A percentile compares a stretch with the other conserved stretches of the same genome.
These are phyloP conservation scores for Agapostemon virescens DNA, from an alignment of 2,888 invertebrate species.

Conservation along the genomic window DNA sequence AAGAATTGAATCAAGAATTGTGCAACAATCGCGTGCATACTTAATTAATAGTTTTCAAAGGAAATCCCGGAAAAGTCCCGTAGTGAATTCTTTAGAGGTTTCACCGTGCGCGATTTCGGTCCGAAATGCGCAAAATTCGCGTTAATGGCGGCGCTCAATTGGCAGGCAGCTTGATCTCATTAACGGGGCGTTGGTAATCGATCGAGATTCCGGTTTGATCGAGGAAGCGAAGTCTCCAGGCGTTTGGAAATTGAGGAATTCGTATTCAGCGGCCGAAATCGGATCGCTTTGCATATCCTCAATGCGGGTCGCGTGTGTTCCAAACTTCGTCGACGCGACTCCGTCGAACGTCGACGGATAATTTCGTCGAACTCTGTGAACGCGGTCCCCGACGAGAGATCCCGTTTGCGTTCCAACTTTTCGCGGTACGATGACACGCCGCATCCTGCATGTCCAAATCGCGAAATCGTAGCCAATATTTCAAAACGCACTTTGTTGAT, in stretches of 20 bases:
- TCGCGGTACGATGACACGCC: not conserved
- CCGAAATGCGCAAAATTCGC: not conserved
- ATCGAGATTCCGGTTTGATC: constrained; percentile 28
- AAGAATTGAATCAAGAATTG: too few species aligned
- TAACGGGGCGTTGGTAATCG: constrained; percentile 33
- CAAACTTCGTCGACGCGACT: constrained; percentile 22
- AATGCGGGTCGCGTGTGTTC: constrained; percentile 18
- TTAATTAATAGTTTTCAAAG: too few species aligned
- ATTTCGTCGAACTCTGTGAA: constrained; percentile 10
- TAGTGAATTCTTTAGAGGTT: not conserved
- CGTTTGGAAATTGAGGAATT: constrained; percentile 43
- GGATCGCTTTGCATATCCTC: constrained; percentile 54
- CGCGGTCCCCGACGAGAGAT: constrained; percentile 20
- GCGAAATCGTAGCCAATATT: too few species aligned
- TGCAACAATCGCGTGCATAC: too few species aligned
- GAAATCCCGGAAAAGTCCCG: too few species aligned
- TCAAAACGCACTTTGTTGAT: too few species aligned
- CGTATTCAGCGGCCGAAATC: constrained; percentile 46
- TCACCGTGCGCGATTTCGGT: not conserved
- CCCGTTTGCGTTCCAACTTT: not conserved
- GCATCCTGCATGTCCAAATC: too few species aligned
- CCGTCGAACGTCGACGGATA: constrained; percentile 12
- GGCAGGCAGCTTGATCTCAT: constrained; percentile 70
- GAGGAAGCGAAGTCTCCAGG: constrained; percentile 28
- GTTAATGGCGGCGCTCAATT: constrained; percentile 70